Base-by-base conservation (phyloP, 1,140 invertebrate species). In the Cydia pomonella region DNA sequence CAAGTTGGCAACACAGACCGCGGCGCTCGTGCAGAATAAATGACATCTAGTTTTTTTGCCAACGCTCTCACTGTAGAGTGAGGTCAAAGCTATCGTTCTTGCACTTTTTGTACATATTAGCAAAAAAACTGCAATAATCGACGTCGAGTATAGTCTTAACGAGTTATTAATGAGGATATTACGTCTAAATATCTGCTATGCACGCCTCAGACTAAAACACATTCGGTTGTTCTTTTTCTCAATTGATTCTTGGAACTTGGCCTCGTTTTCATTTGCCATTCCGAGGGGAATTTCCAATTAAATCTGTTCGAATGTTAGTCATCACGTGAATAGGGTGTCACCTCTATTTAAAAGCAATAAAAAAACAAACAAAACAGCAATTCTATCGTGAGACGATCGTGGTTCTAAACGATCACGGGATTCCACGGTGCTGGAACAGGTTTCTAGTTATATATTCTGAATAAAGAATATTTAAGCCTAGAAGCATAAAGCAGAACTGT, bases 101-200 rank as follows among this genome's bases (percentile, higher is more conserved):
- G 69, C 66, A 53, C 21, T 47, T 73, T 73, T 73, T 53, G 41
- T 25, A 41, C n/a, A 3, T 50, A 50, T 59, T 5, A 13, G 23
- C 72, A 47, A 7, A 73, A 71, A 73, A 47, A 50, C 72, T 73
- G 72, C 72, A 73, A n/a, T 41, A 10, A 69, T 41, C 63, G 79
- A 78, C 77, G 75, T 78, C 73, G 76, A 82, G 87, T 86, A 89
- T 84, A 84, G 0, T 85, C 79, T 82, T 84, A 85, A 86, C 80
- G 84, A 84, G 81, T 77, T 83, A 85, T 84, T 87, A 87, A 88
- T 83, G 82, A 87, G 81, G 74, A 72, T 75, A 78, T 66, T 64
- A 76, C 62, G 72, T 47, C 59, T 73, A 66, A 64, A 33, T 33
- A 66, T 66, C 29, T 69, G 41, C 12, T 41, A 41, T 44, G 33